Evolutionary conservation across 2,113 vertebrate species (phyloP).

Genomic region (Sterrhoptilus dennistouni): DNA sequence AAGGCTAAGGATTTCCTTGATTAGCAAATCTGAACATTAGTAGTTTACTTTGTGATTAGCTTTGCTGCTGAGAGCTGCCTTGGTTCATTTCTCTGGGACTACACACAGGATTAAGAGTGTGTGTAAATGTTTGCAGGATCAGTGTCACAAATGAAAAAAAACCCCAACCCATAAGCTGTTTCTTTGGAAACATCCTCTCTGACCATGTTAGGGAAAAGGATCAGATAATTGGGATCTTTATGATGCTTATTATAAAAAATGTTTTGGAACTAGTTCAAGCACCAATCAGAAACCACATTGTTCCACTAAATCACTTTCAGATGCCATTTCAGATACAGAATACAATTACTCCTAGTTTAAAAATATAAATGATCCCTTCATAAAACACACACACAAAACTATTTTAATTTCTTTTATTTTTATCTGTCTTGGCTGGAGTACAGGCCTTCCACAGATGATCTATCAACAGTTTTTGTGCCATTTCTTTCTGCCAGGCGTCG

Average conservation of each 20-base stretch:
- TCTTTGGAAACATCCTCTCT: slow-evolving; percentile 71
- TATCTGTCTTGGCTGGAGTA: slow-evolving; percentile 83
- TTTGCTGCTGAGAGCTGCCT: slow-evolving; percentile 27
- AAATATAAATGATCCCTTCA: slow-evolving; percentile 86
- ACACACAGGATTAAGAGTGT: background rate
- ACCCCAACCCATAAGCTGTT: background rate
- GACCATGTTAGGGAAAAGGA: slow-evolving; percentile 74
- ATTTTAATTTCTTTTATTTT: slow-evolving; percentile 81
- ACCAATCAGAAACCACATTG: slow-evolving; percentile 91
- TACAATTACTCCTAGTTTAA: slow-evolving; percentile 91
- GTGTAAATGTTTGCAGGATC: slow-evolving; percentile 53
- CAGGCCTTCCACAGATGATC: slow-evolving; percentile 83
- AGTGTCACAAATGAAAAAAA: background rate
- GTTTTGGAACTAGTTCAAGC: slow-evolving; percentile 85
- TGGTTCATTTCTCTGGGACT: slow-evolving; percentile 24
- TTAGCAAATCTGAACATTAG: slow-evolving; percentile 50
- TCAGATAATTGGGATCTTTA: slow-evolving; percentile 88
- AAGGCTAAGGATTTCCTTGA: slow-evolving; percentile 37
- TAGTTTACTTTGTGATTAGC: slow-evolving; percentile 42
- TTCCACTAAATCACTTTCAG: slow-evolving; percentile 93
- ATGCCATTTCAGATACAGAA: slow-evolving; percentile 86
- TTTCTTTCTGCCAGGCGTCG: slow-evolving; percentile 68
- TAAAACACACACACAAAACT: slow-evolving; percentile 45
- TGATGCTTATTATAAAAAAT: slow-evolving; percentile 83
- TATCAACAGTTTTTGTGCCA: slow-evolving; percentile 79